These are phyloP conservation scores for Caenorhabditis inopinata DNA, from an alignment of 1,140 invertebrate species.

Conservation along the genomic window DNA sequence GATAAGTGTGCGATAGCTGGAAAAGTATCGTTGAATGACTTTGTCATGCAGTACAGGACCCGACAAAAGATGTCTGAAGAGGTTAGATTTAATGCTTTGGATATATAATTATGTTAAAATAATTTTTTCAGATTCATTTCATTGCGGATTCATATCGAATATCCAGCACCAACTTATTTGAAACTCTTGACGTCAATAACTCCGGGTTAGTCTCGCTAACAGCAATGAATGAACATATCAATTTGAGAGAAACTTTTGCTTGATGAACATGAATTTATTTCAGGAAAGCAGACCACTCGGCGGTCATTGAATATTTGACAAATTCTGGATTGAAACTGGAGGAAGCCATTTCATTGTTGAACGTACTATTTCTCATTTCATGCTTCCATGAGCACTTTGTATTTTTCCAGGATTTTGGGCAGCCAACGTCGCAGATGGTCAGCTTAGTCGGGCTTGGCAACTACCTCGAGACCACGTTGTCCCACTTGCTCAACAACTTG, in stretches of 20 bases:
- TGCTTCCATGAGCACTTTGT: not conserved
- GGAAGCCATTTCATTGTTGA: slow-evolving; percentile 21
- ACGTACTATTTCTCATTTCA: not conserved
- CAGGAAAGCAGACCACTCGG: not conserved
- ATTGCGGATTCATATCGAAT: slow-evolving; percentile 42
- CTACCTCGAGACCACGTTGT: not conserved
- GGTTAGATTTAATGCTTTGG: not conserved
- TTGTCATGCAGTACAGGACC: slow-evolving; percentile 34
- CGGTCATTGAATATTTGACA: slow-evolving; percentile 23
- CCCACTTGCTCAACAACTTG: slow-evolving; percentile 8
- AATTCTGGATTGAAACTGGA: slow-evolving; percentile 22
- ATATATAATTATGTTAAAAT: too few species aligned
- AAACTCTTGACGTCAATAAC: slow-evolving; percentile 36
- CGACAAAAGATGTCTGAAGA: slow-evolving; percentile 35
- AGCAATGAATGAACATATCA: not conserved
- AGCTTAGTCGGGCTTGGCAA: slow-evolving; percentile 4
- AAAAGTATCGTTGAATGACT: slow-evolving; percentile 39
- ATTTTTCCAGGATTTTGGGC: slow-evolving; percentile 15
- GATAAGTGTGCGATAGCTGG: slow-evolving; percentile 16
- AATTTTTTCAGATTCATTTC: slow-evolving; percentile 38
- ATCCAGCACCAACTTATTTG: slow-evolving; percentile 42
- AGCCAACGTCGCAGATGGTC: not conserved
- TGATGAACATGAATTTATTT: not conserved
- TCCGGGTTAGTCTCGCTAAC: not conserved
- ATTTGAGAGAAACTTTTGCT: not conserved